Conservation (phyloP, 92 coral and sea anemone genomes). For the Paramuricea clavata region DNA sequence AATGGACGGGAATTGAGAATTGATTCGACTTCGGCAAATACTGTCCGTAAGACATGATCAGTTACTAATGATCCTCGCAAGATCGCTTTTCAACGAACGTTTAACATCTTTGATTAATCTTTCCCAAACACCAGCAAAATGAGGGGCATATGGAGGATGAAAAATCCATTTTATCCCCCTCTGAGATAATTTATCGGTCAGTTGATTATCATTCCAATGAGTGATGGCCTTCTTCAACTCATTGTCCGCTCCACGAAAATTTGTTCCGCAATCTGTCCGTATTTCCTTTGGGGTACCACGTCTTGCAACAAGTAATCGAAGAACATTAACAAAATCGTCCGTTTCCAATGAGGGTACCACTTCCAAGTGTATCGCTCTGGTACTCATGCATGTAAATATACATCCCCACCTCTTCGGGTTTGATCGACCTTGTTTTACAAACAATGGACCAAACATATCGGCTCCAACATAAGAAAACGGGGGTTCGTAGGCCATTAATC, state of each 20-base stretch:
- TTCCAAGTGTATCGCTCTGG: conserved; percentile 32
- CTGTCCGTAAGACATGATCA: conserved; percentile 59
- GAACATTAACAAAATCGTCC: neutral
- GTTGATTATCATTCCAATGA: conserved; percentile 13
- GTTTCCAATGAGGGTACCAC: conserved; percentile 6
- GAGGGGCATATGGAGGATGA: conserved; percentile 71
- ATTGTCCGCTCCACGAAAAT: conserved; percentile 26
- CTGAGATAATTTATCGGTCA: conserved; percentile 46
- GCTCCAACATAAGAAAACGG: conserved; percentile 64
- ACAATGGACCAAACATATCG: conserved; percentile 49
- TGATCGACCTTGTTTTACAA: conserved; percentile 56
- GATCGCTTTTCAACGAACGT: neutral
- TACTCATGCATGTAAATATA: conserved; percentile 18
- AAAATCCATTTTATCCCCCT: conserved; percentile 61
- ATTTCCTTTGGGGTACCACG: conserved; percentile 2
- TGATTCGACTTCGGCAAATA: conserved; percentile 71
- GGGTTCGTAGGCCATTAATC: conserved; percentile 57
- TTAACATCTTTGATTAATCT: conserved; percentile 67
- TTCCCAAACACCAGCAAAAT: conserved; percentile 75
- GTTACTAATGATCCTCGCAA: conserved; percentile 43
- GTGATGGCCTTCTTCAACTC: neutral
- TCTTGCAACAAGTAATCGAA: neutral
- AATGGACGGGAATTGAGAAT: conserved; percentile 75
- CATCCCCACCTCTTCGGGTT: neutral
- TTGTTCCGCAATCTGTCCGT: conserved; percentile 17